These are phyloP conservation scores for Syrrhaptes paradoxus DNA, from an alignment of 2,113 vertebrate species.

Conservation along the genomic window DNA sequence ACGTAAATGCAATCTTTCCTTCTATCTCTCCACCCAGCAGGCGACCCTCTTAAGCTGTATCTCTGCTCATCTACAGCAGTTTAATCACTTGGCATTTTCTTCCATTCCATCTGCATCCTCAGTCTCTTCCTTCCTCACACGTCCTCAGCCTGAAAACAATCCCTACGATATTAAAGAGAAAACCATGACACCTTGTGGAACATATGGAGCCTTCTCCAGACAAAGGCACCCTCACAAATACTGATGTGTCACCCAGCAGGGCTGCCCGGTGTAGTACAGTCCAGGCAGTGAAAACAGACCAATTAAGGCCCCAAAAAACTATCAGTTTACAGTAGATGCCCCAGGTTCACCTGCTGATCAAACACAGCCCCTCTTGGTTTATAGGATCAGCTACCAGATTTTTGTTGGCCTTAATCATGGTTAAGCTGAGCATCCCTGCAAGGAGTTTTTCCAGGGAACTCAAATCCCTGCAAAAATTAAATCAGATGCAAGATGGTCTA, in stretches of 20 bases:
- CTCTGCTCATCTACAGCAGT: slow-evolving; percentile 4
- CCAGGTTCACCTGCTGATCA: not conserved
- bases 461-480: slow-evolving; percentile 42
- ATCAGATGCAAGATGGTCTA: not conserved
- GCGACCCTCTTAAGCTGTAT: not conserved
- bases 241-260: not conserved
- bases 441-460: slow-evolving; percentile 14
- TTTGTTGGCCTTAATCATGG: slow-evolving; percentile 52
- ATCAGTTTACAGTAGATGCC: not conserved
- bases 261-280: not conserved
- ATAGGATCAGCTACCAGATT: slow-evolving; percentile 43
- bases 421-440: slow-evolving; percentile 23
- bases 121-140: slow-evolving; percentile 7
- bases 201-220: not conserved
- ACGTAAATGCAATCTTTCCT: not conserved
- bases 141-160: slow-evolving; percentile 43
- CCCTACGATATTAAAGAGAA: slow-evolving; percentile 49
- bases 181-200: slow-evolving; percentile 52
- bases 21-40: slow-evolving; percentile 20
- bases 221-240: not conserved
- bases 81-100: slow-evolving; percentile 44
- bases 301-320: not conserved
- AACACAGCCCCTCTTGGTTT: not conserved
- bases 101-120: slow-evolving; percentile 39
- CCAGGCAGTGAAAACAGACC: not conserved